Conservation (phyloP, 2,888 invertebrate genomes). For the Lathronympha strigana region DNA sequence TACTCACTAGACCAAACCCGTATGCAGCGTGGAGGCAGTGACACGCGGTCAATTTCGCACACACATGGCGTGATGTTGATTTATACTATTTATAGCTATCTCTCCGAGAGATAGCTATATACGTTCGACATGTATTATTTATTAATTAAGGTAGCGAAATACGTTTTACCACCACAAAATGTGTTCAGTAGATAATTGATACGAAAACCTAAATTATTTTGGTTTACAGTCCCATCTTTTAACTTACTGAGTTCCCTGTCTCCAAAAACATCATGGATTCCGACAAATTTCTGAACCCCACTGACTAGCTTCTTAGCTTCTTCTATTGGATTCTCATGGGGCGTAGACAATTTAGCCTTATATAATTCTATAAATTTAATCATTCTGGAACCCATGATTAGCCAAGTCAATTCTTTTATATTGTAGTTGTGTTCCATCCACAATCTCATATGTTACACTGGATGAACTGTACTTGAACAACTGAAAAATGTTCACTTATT, state of each 20-base stretch:
- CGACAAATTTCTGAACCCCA: constrained; percentile 57
- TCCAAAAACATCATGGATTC: constrained; percentile 62
- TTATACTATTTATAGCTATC: too few relatives aligned
- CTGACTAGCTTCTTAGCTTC: constrained; percentile 57
- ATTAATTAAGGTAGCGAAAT: too few relatives aligned
- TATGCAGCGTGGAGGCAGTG: too few relatives aligned
- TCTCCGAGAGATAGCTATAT: too few relatives aligned
- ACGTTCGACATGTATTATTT: too few relatives aligned
- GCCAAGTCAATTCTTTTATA: neutral
- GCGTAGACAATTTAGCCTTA: constrained; percentile 43
- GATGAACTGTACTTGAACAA: neutral
- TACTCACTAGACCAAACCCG: too few relatives aligned
- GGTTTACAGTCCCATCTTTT: too few relatives aligned
- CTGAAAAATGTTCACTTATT: neutral
- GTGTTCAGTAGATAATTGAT: too few relatives aligned
- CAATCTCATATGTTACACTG: neutral
- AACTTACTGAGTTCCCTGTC: constrained; percentile 56
- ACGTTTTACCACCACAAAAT: too few relatives aligned
- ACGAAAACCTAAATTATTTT: too few relatives aligned
- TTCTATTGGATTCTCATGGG: constrained; percentile 54
- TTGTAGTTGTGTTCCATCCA: neutral
- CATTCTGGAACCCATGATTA: neutral
- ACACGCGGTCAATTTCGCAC: too few relatives aligned
- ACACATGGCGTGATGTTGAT: too few relatives aligned
- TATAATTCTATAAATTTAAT: constrained; percentile 15